These are phyloP conservation scores for Hirtodrosophila duncani DNA, from an alignment of 2,888 invertebrate genomes.

Conservation along the genomic window DNA sequence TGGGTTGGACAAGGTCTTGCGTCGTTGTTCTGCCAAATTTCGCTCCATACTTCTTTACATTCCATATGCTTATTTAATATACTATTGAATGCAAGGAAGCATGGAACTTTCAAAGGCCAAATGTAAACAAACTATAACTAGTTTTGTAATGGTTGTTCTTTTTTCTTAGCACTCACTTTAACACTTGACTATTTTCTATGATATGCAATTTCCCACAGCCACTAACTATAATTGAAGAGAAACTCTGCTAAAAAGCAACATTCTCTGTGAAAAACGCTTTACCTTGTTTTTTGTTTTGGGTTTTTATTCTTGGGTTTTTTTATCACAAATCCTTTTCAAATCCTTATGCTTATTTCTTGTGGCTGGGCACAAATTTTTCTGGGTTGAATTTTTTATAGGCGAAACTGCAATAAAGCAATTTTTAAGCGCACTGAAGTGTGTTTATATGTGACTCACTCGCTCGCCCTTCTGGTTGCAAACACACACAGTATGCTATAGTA, in stretches of 20 bases:
- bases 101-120: conserved; percentile 78
- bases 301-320: conserved; percentile 33
- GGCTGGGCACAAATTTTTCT: conserved; percentile 73
- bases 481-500: background rate
- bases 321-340: conserved; percentile 54
- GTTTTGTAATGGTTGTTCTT: conserved; percentile 1
- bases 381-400: conserved; percentile 64
- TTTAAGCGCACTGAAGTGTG: conserved; percentile 72
- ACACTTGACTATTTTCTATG: too few species aligned
- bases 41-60: conserved; percentile 80
- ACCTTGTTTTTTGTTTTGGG: conserved; percentile 7
- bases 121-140: too few species aligned
- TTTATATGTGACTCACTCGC: conserved; percentile 70
- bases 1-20: background rate
- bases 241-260: too few species aligned
- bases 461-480: background rate
- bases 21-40: conserved; percentile 73
- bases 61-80: conserved; percentile 78
- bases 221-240: too few species aligned
- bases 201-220: too few species aligned
- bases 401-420: conserved; percentile 72
- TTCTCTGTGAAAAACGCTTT: background rate
- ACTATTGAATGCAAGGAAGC: conserved; percentile 80
- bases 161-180: conserved; percentile 16
- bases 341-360: conserved; percentile 63